A percentile compares a stretch with the other conserved stretches of the same genome.
Conservation (phyloP, 1,140 invertebrate species). For the Agrilus planipennis region DNA sequence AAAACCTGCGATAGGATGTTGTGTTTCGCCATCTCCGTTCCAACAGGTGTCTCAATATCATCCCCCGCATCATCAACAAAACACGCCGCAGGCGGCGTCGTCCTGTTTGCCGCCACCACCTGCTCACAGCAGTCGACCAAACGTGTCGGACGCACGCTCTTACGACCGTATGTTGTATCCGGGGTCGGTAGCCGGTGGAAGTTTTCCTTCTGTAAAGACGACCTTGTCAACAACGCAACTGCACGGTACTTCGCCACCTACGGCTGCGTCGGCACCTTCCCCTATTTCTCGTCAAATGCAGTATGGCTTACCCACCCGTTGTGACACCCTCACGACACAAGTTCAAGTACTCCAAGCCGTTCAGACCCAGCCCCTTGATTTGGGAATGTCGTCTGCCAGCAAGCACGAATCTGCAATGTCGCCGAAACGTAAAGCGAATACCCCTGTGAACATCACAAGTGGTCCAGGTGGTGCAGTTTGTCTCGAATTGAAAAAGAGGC, state of each 20-base stretch:
- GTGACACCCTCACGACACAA: constrained; percentile 34
- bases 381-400: constrained; percentile 45
- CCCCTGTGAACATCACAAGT: constrained; percentile 25
- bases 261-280: constrained; percentile 39
- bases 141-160: constrained; percentile 12
- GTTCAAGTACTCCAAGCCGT: constrained; percentile 29
- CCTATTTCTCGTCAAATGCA: constrained; percentile 35
- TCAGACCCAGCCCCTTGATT: constrained; percentile 61
- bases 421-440: constrained; percentile 46
- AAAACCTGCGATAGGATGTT: constrained; percentile 41
- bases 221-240: constrained; percentile 32
- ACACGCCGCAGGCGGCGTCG: constrained; percentile 35
- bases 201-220: no score
- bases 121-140: constrained; percentile 38
- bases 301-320: constrained; percentile 29
- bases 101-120: constrained; percentile 41
- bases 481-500: constrained; percentile 42
- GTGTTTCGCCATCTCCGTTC: constrained; percentile 51
- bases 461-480: constrained; percentile 33
- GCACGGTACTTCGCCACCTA: constrained; percentile 38
- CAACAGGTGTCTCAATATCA: constrained; percentile 48
- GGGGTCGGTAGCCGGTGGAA: constrained; percentile 35
- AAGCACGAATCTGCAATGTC: constrained; percentile 38
- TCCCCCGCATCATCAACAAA: constrained; percentile 25
- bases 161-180: constrained; percentile 21